phyloP scores from a whole-genome alignment of 2,113 vertebrate species.

The Zootoca vivipara region DNA sequence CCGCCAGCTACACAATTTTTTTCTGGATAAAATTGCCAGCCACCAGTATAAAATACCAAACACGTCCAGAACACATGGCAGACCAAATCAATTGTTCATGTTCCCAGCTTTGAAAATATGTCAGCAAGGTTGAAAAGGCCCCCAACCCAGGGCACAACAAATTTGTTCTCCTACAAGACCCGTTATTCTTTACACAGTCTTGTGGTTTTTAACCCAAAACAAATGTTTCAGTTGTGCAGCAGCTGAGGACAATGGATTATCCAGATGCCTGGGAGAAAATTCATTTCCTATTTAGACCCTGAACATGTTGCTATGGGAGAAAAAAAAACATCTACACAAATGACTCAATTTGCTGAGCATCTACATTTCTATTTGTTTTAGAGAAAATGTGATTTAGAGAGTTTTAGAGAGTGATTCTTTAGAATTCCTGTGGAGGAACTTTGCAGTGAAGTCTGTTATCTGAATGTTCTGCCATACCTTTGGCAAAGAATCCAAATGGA shows the following conservation, averaged over 20 bases:
- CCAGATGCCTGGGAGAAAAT: rapidly evolving
- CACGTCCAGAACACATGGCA: neutral
- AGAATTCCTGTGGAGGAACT: neutral
- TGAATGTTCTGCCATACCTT: too few species aligned
- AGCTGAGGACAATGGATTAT: neutral
- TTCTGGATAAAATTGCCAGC: neutral
- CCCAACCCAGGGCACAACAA: neutral
- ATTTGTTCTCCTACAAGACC: neutral
- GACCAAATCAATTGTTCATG: neutral
- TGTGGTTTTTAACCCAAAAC: neutral
- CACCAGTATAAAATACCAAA: neutral
- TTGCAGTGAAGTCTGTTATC: neutral
- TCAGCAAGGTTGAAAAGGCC: neutral
- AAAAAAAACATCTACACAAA: neutral
- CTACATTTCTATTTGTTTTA: neutral
- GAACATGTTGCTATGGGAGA: too few species aligned
- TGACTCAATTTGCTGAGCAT: neutral
- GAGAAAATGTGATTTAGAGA: neutral
- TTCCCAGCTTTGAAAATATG: neutral
- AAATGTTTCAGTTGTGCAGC: neutral
- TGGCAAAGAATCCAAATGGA: neutral
- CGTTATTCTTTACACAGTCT: rapidly evolving
- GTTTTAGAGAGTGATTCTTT: neutral
- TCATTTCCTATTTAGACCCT: neutral
- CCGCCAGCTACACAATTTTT: neutral